Percentiles rank a stretch among this genome's conserved stretches.
Conservation (phyloP, 2,797 vertebrate genomes). For the Siniperca obscura region DNA sequence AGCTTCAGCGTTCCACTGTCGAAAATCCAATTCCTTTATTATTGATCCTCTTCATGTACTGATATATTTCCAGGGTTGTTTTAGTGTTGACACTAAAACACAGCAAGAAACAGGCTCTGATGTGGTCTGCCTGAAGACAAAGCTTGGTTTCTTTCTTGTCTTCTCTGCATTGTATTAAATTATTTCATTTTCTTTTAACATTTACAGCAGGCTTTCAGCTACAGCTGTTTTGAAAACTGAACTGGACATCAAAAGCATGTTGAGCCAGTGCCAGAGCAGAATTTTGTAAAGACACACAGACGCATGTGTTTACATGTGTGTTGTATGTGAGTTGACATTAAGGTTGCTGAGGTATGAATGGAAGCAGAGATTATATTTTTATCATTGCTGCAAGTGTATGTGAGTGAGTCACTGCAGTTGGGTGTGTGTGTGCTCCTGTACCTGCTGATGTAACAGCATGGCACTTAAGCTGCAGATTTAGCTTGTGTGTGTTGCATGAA, state of each 20-base stretch:
- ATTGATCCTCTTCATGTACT: conserved; percentile 76
- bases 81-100: conserved; percentile 55
- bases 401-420: conserved; percentile 33
- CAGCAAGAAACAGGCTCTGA: conserved; percentile 24
- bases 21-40: conserved; percentile 77
- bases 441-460: conserved; percentile 39
- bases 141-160: not conserved
- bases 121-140: conserved; percentile 17
- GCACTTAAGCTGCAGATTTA: conserved; percentile 48
- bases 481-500: conserved; percentile 26
- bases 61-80: conserved; percentile 71
- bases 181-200: conserved; percentile 1
- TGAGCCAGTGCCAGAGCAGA: not conserved
- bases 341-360: conserved; percentile 30
- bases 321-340: not conserved
- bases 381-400: conserved; percentile 42
- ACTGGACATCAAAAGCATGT: conserved; percentile 2
- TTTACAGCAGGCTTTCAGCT: conserved; percentile 1
- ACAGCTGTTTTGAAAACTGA: conserved; percentile 7
- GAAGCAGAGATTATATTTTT: conserved; percentile 23
- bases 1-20: conserved; percentile 68
- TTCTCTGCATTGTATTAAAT: conserved; percentile 3
- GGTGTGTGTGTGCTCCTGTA: conserved; percentile 18
- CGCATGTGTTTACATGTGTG: not conserved
- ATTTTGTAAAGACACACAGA: not conserved